Conservation (phyloP, 2,113 vertebrate genomes). For the Pogona vitticeps region DNA sequence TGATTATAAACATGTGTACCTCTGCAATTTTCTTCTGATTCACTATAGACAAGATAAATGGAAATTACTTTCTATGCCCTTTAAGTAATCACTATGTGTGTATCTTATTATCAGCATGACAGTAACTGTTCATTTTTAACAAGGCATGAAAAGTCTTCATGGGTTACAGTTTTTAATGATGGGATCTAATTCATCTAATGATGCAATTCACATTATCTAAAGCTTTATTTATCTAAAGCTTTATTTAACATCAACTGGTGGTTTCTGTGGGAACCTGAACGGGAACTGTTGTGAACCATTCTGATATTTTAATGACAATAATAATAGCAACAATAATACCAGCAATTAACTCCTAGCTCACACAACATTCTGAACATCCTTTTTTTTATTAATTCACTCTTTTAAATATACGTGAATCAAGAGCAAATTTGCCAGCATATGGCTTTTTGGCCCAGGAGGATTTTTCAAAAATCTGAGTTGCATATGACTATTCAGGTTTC, state of each 20-base stretch:
- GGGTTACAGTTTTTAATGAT: slow-evolving; percentile 9
- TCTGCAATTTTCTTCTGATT: not conserved
- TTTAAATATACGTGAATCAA: not conserved
- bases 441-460: too few species aligned
- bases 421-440: not conserved
- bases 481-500: too few species aligned
- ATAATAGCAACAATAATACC: not conserved
- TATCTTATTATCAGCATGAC: not conserved
- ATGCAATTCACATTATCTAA: not conserved
- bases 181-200: not conserved
- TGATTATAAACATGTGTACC: not conserved
- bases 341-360: not conserved
- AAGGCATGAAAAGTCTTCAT: not conserved
- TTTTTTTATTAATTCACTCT: not conserved
- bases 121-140: not conserved
- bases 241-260: not conserved
- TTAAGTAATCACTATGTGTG: not conserved
- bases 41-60: not conserved
- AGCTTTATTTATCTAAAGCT: not conserved
- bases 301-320: not conserved
- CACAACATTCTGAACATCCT: not conserved
- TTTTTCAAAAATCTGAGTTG: too few species aligned
- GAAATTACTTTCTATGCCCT: not conserved
- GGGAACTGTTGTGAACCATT: not conserved
- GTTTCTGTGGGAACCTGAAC: not conserved